phyloP scores from a whole-genome alignment of 2,113 vertebrate genomes.

The Chitala chitala region DNA sequence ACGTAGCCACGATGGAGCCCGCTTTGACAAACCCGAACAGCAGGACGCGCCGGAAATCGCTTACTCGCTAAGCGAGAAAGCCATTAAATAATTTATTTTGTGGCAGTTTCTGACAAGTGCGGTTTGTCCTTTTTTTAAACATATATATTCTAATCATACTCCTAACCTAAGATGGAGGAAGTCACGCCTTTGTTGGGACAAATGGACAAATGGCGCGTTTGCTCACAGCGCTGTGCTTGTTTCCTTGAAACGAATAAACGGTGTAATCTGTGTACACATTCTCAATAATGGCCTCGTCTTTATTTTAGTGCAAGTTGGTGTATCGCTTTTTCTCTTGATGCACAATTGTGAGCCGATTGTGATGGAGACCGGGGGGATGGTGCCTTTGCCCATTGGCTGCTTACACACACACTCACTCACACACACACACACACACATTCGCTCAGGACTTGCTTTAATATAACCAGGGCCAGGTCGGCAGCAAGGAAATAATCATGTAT shows the following conservation, averaged over 20 bases:
- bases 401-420: slow-evolving; percentile 39
- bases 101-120: slow-evolving; percentile 2
- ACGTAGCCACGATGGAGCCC: neutral
- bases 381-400: slow-evolving; percentile 61
- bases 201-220: slow-evolving; percentile 40
- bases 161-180: slow-evolving; percentile 52
- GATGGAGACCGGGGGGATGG: slow-evolving; percentile 60
- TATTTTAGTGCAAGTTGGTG: neutral
- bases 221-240: slow-evolving; percentile 2
- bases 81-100: neutral
- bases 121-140: neutral
- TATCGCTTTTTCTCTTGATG: slow-evolving; percentile 10
- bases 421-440: slow-evolving; percentile 42
- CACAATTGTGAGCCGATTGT: slow-evolving; percentile 22
- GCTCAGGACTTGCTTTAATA: slow-evolving; percentile 68
- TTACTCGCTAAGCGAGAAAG: neutral
- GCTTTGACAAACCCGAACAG: slow-evolving; percentile 5
- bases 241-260: neutral
- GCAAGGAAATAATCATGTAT: slow-evolving; percentile 58
- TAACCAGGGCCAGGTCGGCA: slow-evolving; percentile 66
- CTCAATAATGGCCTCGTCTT: neutral
- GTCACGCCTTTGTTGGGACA: slow-evolving; percentile 48
- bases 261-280: neutral
- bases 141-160: neutral
- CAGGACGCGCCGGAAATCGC: slow-evolving; percentile 9